Percentiles rank a stretch among this genome's conserved stretches.
phyloP scores from a whole-genome alignment of 2,113 vertebrate species.

The Pongo abelii region DNA sequence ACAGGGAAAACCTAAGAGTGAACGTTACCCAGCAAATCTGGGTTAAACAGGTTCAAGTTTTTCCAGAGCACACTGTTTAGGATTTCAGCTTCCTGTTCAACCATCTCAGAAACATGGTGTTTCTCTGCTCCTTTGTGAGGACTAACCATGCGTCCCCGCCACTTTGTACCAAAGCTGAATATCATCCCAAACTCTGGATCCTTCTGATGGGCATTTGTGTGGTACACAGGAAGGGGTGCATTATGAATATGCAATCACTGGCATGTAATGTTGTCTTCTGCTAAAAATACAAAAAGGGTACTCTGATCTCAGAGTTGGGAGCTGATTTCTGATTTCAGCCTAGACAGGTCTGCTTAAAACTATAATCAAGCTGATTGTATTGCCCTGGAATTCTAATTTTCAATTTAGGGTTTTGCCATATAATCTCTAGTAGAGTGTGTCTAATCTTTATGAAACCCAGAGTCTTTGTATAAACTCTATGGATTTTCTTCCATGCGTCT shows the following conservation, averaged over 20 bases:
- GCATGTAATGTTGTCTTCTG: conserved; percentile 26
- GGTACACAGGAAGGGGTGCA: background rate
- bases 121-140: background rate
- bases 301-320: conserved; percentile 63
- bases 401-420: conserved; percentile 83
- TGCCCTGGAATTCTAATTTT: conserved; percentile 83
- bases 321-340: conserved; percentile 75
- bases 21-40: background rate
- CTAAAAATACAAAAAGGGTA: conserved; percentile 40
- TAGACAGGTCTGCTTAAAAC: conserved; percentile 76
- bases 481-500: conserved; percentile 81
- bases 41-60: background rate
- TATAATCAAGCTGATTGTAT: conserved; percentile 83
- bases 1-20: background rate
- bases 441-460: conserved; percentile 82
- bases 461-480: conserved; percentile 81
- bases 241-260: conserved; percentile 44
- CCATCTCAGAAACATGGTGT: rapidly evolving
- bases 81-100: background rate
- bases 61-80: background rate
- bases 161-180: background rate
- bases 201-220: conserved; percentile 31
- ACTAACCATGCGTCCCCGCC: background rate
- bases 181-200: background rate
- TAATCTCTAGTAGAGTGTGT: conserved; percentile 82